Evolutionary conservation across 2,888 invertebrate genomes (phyloP), one percentile per base, ranked within the genome.

Genomic region (Trachelus troglodyta): DNA sequence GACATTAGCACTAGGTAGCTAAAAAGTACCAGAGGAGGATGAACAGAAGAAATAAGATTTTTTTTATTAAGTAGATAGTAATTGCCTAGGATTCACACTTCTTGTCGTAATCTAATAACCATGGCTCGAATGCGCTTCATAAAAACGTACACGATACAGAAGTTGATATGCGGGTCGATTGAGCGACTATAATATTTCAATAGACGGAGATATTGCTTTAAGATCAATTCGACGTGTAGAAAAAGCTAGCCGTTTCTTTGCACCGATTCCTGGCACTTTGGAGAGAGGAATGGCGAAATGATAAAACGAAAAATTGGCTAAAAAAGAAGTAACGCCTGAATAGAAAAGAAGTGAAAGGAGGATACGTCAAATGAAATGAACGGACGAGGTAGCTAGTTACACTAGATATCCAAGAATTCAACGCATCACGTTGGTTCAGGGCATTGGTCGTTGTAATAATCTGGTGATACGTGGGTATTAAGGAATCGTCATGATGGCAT

Each of bases 391-490:
- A 23, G 56, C 23, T 56, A 56, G 23, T 15, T 56, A 23, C 23
- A 56, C 23, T 56, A 56, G 9, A 9, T 15, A 23, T 56, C 9
- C 56, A 56, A 56, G 56, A 56, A 23, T 9, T 6, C 23, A 56
- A 23, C 56, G 56, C 56, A 23, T 75, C 73, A 73, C 71, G 75
- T 75, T 78, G 35, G 75, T 75, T 78, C 33, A 75, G 33, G 74
- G 75, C 78, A 78, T 75, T 75, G 69, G 75, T 75, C 78, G 56
- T 75, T 56, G 9, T 35, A 37, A 40, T 30, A 56, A 56, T 23
- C 23, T 73, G 68, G 75, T 77, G 71, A 77, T 75, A 77, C 75
- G 37, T 69, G 75, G 75, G 34, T 77, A 69, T 69, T 34, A 74
- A 77, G 30, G 56, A 74, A 69, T 75, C 23, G 56, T 56, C 31